phyloP scores from a whole-genome alignment of 2,113 vertebrate genomes.

The Bagarius yarrelli region DNA sequence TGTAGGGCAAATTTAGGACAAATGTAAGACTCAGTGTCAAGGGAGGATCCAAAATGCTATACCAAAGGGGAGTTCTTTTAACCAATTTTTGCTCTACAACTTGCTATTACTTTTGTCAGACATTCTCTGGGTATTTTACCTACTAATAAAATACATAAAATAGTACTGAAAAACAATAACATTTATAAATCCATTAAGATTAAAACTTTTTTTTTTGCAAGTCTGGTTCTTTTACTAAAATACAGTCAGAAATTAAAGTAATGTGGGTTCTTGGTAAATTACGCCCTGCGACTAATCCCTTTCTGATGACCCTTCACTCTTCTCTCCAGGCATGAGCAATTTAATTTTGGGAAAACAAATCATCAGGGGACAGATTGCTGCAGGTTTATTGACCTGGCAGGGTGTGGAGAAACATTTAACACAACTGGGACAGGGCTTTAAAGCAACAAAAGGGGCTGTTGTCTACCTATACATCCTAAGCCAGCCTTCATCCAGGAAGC shows the following conservation, averaged over 20 bases:
- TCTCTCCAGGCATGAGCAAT: constrained; percentile 52
- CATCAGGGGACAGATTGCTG: constrained; percentile 62
- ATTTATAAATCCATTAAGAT: too few relatives aligned
- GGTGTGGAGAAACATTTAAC: constrained; percentile 34
- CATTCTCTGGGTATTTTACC: too few relatives aligned
- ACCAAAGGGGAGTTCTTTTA: too few relatives aligned
- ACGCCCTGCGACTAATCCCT: constrained; percentile 61
- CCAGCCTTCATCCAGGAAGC: neutral
- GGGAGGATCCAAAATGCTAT: too few relatives aligned
- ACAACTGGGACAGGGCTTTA: constrained; percentile 20
- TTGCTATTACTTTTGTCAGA: too few relatives aligned
- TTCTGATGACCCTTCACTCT: constrained; percentile 47
- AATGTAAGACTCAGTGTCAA: neutral
- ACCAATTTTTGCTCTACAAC: too few relatives aligned
- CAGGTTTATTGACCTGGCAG: constrained; percentile 53
- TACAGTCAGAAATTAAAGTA: constrained; percentile 4
- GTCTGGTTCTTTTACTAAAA: neutral
- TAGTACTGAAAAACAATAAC: too few relatives aligned
- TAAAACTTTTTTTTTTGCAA: constrained; percentile 6
- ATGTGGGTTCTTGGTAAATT: constrained; percentile 58
- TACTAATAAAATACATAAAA: too few relatives aligned
- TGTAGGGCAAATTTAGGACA: neutral
- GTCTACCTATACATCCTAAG: constrained; percentile 13
- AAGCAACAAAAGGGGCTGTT: constrained; percentile 6
- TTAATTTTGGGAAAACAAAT: constrained; percentile 60